Evolutionary conservation across 2,113 vertebrate genomes (phyloP).

Genomic region (crab-eating macaque (Macaca fascicularis)): DNA sequence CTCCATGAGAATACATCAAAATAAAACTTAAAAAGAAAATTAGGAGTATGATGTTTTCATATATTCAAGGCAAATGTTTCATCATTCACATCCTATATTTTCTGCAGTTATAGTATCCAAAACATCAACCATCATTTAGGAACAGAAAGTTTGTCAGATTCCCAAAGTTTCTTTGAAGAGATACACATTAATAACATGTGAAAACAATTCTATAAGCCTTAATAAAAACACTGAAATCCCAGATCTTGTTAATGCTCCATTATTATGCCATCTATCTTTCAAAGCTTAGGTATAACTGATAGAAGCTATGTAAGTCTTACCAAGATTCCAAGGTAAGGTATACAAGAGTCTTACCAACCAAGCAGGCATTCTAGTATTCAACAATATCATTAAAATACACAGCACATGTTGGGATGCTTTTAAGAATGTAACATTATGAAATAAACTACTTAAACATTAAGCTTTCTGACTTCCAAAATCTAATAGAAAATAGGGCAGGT

Average conservation of each 20-base stretch:
- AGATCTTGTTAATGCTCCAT: background rate
- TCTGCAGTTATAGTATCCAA: background rate
- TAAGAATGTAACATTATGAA: background rate
- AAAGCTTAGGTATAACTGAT: conserved; percentile 50
- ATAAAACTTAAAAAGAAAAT: background rate
- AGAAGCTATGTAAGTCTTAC: conserved; percentile 17
- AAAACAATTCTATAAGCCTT: conserved; percentile 16
- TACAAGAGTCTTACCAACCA: conserved; percentile 16
- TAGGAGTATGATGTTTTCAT: background rate
- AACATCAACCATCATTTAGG: background rate
- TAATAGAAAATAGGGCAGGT: conserved; percentile 16
- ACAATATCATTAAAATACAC: background rate
- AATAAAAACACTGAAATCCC: conserved; percentile 14
- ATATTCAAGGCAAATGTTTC: conserved; percentile 30
- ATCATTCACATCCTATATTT: background rate
- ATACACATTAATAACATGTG: conserved; percentile 24
- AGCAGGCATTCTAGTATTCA: conserved; percentile 3
- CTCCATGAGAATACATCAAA: conserved; percentile 20
- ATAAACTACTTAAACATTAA: conserved; percentile 34
- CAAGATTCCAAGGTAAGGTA: conserved; percentile 41
- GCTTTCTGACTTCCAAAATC: conserved; percentile 36
- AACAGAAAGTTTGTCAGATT: conserved; percentile 29
- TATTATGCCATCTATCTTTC: background rate
- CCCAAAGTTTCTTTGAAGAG: background rate
- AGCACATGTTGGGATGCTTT: conserved; percentile 52